phyloP scores from a whole-genome alignment of 2,797 vertebrate genomes.

The Halcyon smyrnensis region DNA sequence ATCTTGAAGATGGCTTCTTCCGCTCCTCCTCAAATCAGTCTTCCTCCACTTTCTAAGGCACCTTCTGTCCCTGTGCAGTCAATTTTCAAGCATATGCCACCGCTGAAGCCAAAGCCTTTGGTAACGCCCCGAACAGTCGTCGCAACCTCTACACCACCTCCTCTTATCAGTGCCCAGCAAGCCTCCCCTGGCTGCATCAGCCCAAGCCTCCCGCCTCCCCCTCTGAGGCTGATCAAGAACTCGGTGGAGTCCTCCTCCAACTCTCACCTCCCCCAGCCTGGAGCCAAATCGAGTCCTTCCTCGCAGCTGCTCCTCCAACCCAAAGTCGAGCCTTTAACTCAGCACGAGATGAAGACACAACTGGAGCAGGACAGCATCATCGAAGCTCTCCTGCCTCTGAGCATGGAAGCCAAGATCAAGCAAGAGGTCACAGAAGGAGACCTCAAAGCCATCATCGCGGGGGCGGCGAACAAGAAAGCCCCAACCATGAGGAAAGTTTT shows the following conservation, averaged over 20 bases:
- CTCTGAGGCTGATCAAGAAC: conserved; percentile 83
- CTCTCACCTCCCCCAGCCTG: conserved; percentile 66
- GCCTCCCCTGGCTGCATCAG: conserved; percentile 93
- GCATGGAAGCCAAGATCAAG: conserved; percentile 87
- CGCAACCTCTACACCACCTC: conserved; percentile 88
- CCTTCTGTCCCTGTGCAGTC: conserved; percentile 79
- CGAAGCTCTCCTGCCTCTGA: conserved; percentile 84
- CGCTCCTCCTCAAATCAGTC: conserved; percentile 86
- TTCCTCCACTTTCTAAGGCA: conserved; percentile 86
- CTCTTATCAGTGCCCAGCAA: conserved; percentile 90
- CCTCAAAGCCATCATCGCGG: conserved; percentile 79
- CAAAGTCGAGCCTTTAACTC: conserved; percentile 74
- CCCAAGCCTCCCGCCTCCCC: conserved; percentile 89
- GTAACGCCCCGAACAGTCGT: conserved; percentile 89
- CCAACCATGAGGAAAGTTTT: conserved; percentile 83
- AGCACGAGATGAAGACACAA: conserved; percentile 82
- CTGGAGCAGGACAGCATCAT: conserved; percentile 89
- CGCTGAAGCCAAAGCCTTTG: conserved; percentile 93
- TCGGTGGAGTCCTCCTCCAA: conserved; percentile 77
- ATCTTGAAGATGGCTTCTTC: conserved; percentile 93
- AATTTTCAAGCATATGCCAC: conserved; percentile 90
- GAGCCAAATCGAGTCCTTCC: conserved; percentile 69
- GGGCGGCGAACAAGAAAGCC: conserved; percentile 78
- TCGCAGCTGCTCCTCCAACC: conserved; percentile 70
- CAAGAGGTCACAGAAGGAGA: conserved; percentile 88